Conservation (phyloP, 2,113 vertebrate genomes). For the Scatophagus argus region DNA sequence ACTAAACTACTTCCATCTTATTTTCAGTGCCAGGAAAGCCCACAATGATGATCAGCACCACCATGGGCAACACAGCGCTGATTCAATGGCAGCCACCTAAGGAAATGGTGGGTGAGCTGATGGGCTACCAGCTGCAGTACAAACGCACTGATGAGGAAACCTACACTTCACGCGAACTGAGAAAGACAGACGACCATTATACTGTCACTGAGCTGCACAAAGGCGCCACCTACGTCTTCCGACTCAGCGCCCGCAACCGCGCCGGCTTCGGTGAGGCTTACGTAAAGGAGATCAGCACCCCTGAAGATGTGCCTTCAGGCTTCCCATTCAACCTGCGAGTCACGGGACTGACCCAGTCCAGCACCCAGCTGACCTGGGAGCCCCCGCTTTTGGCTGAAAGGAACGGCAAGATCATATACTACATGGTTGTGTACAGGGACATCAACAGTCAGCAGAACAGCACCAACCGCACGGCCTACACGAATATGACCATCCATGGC, state of each 20-base stretch:
- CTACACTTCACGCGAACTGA: constrained; percentile 90
- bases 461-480: constrained; percentile 88
- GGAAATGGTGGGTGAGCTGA: constrained; percentile 95
- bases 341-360: constrained; percentile 93
- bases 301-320: constrained; percentile 90
- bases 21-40: constrained; percentile 93
- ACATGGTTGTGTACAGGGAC: constrained; percentile 93
- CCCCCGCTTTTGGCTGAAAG: constrained; percentile 91
- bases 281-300: constrained; percentile 92
- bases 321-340: constrained; percentile 94
- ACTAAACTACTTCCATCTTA: neutral
- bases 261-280: constrained; percentile 94
- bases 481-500: constrained; percentile 86
- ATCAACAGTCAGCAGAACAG: constrained; percentile 96
- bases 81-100: constrained; percentile 99
- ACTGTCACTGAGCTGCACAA: constrained; percentile 94
- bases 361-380: constrained; percentile 94
- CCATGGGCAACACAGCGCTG: constrained; percentile 94
- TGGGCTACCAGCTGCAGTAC: constrained; percentile 96
- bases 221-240: constrained; percentile 94
- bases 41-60: constrained; percentile 98
- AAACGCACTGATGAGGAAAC: constrained; percentile 90
- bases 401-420: constrained; percentile 92
- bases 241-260: constrained; percentile 92
- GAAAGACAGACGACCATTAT: constrained; percentile 91